Conservation (phyloP, 2,797 vertebrate genomes). For the Gallinago stenura region DNA sequence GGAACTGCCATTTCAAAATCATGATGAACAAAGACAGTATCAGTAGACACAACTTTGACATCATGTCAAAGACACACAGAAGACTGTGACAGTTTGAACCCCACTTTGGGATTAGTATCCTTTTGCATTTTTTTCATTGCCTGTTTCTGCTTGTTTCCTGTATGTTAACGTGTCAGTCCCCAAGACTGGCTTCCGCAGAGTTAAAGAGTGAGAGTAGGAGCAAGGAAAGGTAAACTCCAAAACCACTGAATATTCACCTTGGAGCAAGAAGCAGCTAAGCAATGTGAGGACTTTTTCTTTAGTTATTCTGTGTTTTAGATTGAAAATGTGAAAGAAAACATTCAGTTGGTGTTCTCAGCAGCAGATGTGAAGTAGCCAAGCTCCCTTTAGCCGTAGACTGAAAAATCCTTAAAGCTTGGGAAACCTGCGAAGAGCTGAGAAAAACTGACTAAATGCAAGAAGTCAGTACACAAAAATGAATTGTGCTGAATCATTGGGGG, state of each 20-base stretch:
- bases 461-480: constrained; percentile 18
- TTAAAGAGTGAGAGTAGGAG: neutral
- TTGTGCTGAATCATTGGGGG: constrained; percentile 23
- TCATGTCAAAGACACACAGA: no score
- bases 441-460: neutral
- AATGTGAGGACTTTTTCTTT: neutral
- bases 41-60: neutral
- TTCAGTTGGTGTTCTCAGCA: neutral
- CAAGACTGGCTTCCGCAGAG: neutral
- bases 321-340: neutral
- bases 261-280: neutral
- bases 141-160: neutral
- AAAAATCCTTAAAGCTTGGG: neutral
- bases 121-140: neutral
- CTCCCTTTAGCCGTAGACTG: neutral
- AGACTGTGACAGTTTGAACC: neutral
- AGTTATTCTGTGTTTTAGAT: neutral
- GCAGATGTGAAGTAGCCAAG: neutral
- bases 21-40: neutral
- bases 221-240: neutral
- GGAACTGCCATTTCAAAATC: neutral
- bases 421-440: neutral
- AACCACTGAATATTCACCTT: neutral
- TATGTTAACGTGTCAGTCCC: neutral
- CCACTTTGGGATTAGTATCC: neutral